Conservation (phyloP, 2,888 invertebrate species). For the Dorcus parallelipipedus region DNA sequence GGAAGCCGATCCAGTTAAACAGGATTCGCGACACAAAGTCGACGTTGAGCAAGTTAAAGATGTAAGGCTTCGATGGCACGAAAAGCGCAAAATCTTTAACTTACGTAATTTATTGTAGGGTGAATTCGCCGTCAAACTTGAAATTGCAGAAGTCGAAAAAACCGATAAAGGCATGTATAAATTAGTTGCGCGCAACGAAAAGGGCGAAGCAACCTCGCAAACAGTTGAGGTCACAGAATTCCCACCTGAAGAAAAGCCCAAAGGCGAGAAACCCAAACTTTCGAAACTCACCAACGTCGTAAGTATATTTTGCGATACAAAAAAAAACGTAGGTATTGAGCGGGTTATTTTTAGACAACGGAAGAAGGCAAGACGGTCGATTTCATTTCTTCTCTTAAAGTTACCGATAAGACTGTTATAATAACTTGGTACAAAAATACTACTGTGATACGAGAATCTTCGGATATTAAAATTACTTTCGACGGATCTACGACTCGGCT, state of each 20-base stretch:
- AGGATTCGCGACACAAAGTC: conserved; percentile 73
- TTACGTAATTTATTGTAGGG: conserved; percentile 55
- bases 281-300: conserved; percentile 73
- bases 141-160: conserved; percentile 79
- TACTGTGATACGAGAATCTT: conserved; percentile 72
- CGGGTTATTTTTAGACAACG: conserved; percentile 52
- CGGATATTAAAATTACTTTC: conserved; percentile 74
- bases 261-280: conserved; percentile 78
- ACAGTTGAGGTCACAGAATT: conserved; percentile 83
- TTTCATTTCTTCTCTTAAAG: conserved; percentile 70
- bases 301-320: conserved; percentile 40
- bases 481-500: conserved; percentile 80
- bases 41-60: conserved; percentile 77
- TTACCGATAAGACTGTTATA: conserved; percentile 73
- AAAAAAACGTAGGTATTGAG: no score
- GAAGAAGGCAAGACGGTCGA: conserved; percentile 75
- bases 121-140: conserved; percentile 85
- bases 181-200: conserved; percentile 86
- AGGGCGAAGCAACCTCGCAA: conserved; percentile 88
- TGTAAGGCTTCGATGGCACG: conserved; percentile 48
- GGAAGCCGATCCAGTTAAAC: conserved; percentile 73
- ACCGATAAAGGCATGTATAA: conserved; percentile 87
- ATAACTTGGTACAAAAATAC: conserved; percentile 84
- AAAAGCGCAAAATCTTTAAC: not conserved
- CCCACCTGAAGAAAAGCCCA: conserved; percentile 69